Evolutionary conservation across 2,888 invertebrate species (phyloP).

Genomic region (Drosophila testacea): DNA sequence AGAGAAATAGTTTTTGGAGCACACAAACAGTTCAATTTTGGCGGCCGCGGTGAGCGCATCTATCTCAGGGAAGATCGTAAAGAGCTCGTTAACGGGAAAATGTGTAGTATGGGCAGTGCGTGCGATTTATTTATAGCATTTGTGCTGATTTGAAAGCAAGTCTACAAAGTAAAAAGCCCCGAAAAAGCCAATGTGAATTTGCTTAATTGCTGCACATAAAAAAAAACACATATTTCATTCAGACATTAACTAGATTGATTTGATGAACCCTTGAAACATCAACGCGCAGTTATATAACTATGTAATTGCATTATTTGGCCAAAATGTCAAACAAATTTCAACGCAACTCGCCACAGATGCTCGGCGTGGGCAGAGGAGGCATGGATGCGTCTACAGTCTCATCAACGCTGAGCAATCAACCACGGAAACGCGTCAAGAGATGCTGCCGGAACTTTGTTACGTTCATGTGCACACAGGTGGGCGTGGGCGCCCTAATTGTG

Average conservation of each 20-base stretch:
- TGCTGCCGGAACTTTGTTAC: slow-evolving; percentile 94
- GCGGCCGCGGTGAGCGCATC: slow-evolving; percentile 53
- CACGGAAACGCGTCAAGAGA: slow-evolving; percentile 92
- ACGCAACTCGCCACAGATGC: slow-evolving; percentile 61
- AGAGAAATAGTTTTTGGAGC: slow-evolving; percentile 61
- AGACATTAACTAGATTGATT: neutral
- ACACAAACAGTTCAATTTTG: slow-evolving; percentile 61
- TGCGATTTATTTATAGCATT: slow-evolving; percentile 71
- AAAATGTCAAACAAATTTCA: slow-evolving; percentile 72
- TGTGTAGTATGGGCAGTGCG: slow-evolving; percentile 53
- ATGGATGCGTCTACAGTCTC: slow-evolving; percentile 86
- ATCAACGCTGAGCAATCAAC: slow-evolving; percentile 88
- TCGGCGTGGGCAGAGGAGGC: slow-evolving; percentile 9
- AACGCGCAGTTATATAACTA: slow-evolving; percentile 56
- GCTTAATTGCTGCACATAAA: slow-evolving; percentile 1
- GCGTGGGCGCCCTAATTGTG: slow-evolving; percentile 94
- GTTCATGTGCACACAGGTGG: slow-evolving; percentile 97
- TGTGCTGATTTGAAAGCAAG: slow-evolving; percentile 58
- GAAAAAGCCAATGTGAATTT: slow-evolving; percentile 1
- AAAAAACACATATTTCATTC: neutral
- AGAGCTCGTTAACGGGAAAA: slow-evolving; percentile 42
- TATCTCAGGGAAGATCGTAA: slow-evolving; percentile 14
- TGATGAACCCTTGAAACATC: neutral
- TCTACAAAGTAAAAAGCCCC: slow-evolving; percentile 21
- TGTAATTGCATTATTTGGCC: slow-evolving; percentile 39